Evolutionary conservation across 2,888 invertebrate species (phyloP).

Genomic region (Aspidiotus rigidus): DNA sequence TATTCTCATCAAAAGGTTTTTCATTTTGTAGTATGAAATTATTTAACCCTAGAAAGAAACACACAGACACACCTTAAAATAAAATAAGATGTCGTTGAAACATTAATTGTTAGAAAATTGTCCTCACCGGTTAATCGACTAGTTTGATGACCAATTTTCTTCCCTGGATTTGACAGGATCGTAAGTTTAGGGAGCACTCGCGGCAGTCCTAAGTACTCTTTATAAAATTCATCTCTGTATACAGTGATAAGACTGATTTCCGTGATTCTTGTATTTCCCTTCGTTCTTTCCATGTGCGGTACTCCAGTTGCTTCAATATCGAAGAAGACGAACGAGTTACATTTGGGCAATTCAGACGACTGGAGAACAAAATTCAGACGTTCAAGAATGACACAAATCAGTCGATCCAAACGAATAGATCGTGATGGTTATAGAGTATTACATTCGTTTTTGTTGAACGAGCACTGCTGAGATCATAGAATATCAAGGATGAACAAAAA

Average conservation of each 20-base stretch:
- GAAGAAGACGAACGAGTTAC: constrained; percentile 34
- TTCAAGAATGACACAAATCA: no score
- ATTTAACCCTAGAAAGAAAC: constrained; percentile 5
- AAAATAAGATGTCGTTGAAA: no score
- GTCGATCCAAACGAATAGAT: no score
- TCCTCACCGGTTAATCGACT: constrained; percentile 47
- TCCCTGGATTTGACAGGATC: constrained; percentile 59
- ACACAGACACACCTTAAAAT: background rate
- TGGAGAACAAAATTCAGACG: no score
- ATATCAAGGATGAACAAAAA: no score
- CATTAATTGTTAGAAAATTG: background rate
- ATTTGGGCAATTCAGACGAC: background rate
- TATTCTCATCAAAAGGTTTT: constrained; percentile 5
- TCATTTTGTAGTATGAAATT: constrained; percentile 13
- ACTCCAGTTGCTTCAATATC: constrained; percentile 38
- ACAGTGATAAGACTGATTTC: constrained; percentile 61
- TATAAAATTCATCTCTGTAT: constrained; percentile 38
- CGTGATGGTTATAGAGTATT: no score
- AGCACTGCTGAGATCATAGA: no score
- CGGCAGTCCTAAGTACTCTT: constrained; percentile 50
- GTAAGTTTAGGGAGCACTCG: constrained; percentile 62
- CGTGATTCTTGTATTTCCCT: constrained; percentile 50
- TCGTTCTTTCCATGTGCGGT: background rate
- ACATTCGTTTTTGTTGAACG: no score
- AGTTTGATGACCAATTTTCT: constrained; percentile 45